Base-by-base conservation (phyloP, 1,140 invertebrate species). In the Drosophila aff. region DNA sequence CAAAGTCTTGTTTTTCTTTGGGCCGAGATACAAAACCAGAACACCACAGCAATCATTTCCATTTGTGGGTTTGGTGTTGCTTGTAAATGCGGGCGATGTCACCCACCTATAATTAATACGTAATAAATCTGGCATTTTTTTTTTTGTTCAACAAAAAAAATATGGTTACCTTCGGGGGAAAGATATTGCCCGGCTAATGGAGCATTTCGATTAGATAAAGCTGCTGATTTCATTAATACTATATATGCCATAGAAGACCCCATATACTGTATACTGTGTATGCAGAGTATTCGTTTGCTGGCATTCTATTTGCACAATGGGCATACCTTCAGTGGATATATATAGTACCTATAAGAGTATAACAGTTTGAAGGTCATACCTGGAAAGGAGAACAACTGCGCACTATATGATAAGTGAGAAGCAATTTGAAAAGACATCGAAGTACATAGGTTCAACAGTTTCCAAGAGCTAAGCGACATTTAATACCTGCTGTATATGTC, bases 201-300 rank as follows among this genome's bases (percentile, higher is more conserved):
- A 53, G 36, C 69, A 43, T 46, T 74, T 47, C 46, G 74, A 76
- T 76, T 76, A 77, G 75, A 77, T 77, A 77, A 77, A 77, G 75
- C 38, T 44, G 26, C 41, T 63, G 69, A 73, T 73, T 72, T 72
- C 69, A 60, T 72, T 43, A 43, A 59, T 41, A 59, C 21, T 41
- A 13, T 28, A 13, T 28, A 33, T 61, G 21, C 9, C 3, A 11
- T 13, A 16, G 52, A 44, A 16, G 52, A 44, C 18, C 4, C 0
- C 21, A 21, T 31, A 33, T 13, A 8, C 3, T 21, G 2, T 55
- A 5, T 28, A 36, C 13, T 13, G 2, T 13, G 33, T 38, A 38
- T 41, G n/a, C 49, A 1, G n/a, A 11, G 18, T 53, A 40, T 38
- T 40, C 38, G 16, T n/a, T 46, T 21, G 40, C n/a, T 65, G 18